Conservation (phyloP, 2,113 vertebrate species). For the Nannospalax galili region DNA sequence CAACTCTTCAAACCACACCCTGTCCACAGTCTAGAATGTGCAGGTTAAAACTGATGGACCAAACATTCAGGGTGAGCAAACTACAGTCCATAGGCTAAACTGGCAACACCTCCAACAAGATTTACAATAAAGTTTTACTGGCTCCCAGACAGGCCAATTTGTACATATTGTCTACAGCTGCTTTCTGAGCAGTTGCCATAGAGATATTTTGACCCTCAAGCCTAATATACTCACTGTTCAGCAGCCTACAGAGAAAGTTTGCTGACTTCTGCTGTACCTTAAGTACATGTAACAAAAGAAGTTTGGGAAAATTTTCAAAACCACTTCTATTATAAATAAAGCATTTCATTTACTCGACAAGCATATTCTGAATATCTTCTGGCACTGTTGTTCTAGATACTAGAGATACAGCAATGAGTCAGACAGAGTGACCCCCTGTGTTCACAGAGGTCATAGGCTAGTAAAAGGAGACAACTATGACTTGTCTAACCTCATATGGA, state of each 20-base stretch:
- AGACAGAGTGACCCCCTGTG: not conserved
- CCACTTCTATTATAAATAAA: constrained; percentile 25
- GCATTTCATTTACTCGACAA: not conserved
- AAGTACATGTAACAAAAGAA: constrained; percentile 29
- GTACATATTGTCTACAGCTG: not conserved
- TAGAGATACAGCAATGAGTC: not conserved
- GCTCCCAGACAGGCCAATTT: not conserved
- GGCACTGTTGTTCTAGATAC: not conserved
- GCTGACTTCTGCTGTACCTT: not conserved
- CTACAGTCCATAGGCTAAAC: not conserved
- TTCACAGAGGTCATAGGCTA: not conserved
- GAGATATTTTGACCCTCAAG: not conserved
- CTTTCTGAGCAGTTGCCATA: not conserved
- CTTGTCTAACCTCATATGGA: not conserved
- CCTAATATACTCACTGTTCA: not conserved
- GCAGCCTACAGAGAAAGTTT: constrained; percentile 17
- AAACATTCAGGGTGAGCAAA: not conserved
- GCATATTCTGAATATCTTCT: not conserved
- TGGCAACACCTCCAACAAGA: not conserved
- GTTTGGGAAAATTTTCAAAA: constrained; percentile 2
- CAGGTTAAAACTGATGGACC: not conserved
- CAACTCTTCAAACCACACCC: not conserved
- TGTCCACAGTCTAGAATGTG: not conserved
- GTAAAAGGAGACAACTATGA: not conserved
- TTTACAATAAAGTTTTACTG: not conserved